Percentiles rank a stretch among this genome's conserved stretches.
Evolutionary conservation across 2,797 vertebrate species (phyloP).

Genomic region (Melopsittacus undulatus): DNA sequence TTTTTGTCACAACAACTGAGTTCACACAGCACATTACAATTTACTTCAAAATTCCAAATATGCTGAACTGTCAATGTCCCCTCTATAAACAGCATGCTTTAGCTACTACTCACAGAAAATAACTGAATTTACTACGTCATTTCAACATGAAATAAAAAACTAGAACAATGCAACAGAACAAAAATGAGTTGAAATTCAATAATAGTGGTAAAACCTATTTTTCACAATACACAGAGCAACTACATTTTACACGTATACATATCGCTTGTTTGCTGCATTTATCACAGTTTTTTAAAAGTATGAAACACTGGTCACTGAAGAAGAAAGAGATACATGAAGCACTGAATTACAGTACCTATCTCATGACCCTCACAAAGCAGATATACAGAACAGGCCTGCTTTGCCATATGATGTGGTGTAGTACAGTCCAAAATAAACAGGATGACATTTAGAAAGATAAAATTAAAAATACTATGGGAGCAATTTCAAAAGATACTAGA

Average conservation of each 20-base stretch:
- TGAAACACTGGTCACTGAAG: not conserved
- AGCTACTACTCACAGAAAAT: not conserved
- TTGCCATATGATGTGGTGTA: slow-evolving; percentile 1
- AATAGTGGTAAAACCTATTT: not conserved
- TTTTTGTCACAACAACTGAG: not conserved
- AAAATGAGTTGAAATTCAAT: not conserved
- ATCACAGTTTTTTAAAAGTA: not conserved
- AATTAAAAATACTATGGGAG: slow-evolving; percentile 10
- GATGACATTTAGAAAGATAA: slow-evolving; percentile 51
- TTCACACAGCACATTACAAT: not conserved
- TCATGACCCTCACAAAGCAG: not conserved
- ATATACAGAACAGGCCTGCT: not conserved
- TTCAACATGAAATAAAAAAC: not conserved
- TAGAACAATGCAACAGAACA: not conserved
- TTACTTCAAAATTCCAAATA: not conserved
- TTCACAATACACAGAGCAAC: not conserved
- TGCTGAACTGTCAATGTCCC: not conserved
- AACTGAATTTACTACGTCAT: not conserved
- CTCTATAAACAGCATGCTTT: not conserved
- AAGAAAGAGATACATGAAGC: not conserved
- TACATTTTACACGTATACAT: not conserved
- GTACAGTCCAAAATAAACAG: slow-evolving; percentile 41
- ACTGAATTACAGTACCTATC: not conserved
- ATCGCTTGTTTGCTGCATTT: not conserved
- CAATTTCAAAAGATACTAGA: slow-evolving; percentile 34